Conservation (phyloP, 2,888 invertebrate genomes). For the Drosophila heteroneura region DNA sequence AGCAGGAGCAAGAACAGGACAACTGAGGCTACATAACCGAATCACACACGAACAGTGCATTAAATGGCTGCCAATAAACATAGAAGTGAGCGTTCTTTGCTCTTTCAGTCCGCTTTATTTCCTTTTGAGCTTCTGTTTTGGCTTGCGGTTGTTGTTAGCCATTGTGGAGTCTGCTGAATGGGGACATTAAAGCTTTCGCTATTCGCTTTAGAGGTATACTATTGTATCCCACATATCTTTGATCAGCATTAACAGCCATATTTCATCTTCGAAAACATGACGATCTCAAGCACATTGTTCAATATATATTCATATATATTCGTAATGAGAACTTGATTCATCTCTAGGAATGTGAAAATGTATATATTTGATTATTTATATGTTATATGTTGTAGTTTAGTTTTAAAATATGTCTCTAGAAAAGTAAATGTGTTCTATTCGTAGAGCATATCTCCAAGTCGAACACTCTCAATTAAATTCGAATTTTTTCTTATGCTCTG, state of each 20-base stretch:
- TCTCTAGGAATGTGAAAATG: not conserved
- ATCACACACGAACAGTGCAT: conserved; percentile 42
- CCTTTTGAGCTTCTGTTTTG: conserved; percentile 10
- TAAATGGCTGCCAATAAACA: conserved; percentile 73
- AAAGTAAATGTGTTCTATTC: not conserved
- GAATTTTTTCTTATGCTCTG: conserved; percentile 23
- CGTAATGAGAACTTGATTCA: too few species aligned
- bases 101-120: conserved; percentile 16
- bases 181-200: conserved; percentile 51
- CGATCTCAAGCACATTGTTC: not conserved
- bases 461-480: not conserved
- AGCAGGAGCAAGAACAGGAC: conserved; percentile 1
- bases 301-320: not conserved
- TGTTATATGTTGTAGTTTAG: not conserved
- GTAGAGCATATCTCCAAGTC: conserved; percentile 12
- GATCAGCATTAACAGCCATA: not conserved
- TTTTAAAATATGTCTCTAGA: not conserved
- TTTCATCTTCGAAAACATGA: not conserved
- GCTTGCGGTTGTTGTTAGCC: conserved; percentile 49
- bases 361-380: not conserved
- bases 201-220: not conserved
- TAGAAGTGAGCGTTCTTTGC: conserved; percentile 46
- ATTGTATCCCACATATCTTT: not conserved
- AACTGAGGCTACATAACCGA: conserved; percentile 7
- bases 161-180: conserved; percentile 53